Conservation (phyloP, 2,888 invertebrate genomes). For the Harmothoe impar region DNA sequence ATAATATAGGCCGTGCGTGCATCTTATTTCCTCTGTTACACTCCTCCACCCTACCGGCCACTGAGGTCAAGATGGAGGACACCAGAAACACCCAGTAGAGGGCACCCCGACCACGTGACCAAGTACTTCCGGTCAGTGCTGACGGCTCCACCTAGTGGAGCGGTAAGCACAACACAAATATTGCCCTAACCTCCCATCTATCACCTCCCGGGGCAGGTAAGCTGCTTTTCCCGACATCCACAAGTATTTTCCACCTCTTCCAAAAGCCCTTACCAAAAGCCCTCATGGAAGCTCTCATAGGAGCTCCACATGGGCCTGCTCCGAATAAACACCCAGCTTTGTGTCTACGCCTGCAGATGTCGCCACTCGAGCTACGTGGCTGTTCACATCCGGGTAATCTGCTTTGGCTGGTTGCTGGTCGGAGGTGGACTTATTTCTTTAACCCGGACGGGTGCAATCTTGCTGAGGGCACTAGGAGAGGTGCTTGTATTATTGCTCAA, state of each 20-base stretch:
- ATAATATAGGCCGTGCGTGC: too few relatives aligned
- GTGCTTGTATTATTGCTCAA: slow-evolving; percentile 38
- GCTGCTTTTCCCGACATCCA: slow-evolving; percentile 1
- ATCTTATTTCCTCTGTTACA: neutral
- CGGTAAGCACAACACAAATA: slow-evolving; percentile 48
- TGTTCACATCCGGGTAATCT: slow-evolving; percentile 18
- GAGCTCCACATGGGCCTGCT: neutral
- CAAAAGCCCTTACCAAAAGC: neutral
- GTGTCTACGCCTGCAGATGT: neutral
- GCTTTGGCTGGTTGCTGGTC: slow-evolving; percentile 42
- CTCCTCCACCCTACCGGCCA: neutral
- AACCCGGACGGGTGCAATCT: slow-evolving; percentile 32
- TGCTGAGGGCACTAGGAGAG: neutral
- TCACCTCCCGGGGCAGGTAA: neutral
- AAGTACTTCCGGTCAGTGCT: slow-evolving; percentile 33
- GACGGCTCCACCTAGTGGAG: neutral
- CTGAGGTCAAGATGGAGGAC: slow-evolving; percentile 23
- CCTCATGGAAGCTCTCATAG: neutral
- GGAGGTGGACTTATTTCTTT: slow-evolving; percentile 53
- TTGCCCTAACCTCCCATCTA: slow-evolving; percentile 58
- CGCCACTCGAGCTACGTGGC: neutral
- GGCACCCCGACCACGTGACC: neutral
- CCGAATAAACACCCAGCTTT: slow-evolving; percentile 44
- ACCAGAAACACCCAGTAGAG: neutral
- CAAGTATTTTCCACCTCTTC: neutral